These are phyloP conservation scores for Pelodiscus sinensis DNA, from an alignment of 2,113 vertebrate species.

Conservation along the genomic window DNA sequence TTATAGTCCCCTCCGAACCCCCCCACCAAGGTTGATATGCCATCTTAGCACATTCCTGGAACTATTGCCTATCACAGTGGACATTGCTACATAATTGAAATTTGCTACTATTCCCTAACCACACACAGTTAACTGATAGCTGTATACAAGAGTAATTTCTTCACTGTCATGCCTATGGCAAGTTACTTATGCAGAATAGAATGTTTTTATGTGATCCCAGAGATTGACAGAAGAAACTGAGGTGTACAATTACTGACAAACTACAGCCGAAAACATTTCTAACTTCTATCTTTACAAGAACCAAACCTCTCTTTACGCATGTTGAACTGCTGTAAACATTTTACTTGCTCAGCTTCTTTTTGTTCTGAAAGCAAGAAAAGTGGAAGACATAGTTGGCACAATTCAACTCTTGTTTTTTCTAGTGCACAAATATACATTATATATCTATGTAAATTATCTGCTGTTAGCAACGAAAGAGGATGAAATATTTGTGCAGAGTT, in stretches of 20 bases:
- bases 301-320: not conserved
- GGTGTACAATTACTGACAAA: not conserved
- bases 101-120: not conserved
- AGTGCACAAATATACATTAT: not conserved
- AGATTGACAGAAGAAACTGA: not conserved
- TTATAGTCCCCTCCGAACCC: not conserved
- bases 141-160: not conserved
- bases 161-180: rapidly evolving
- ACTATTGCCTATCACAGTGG: rapidly evolving
- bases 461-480: not conserved
- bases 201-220: not conserved
- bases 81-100: not conserved
- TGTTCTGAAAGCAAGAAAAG: not conserved
- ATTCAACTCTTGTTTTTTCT: not conserved
- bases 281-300: not conserved
- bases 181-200: not conserved
- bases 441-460: not conserved
- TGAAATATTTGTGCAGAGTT: not conserved
- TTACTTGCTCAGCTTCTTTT: not conserved
- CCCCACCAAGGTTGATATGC: not conserved
- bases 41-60: not conserved
- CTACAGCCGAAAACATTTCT: rapidly evolving
- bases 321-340: not conserved
- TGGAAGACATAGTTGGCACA: not conserved
- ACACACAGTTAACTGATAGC: not conserved